Percentiles rank a stretch among this genome's conserved stretches.
These are phyloP conservation scores for Myotis planiceps DNA, from an alignment of 2,797 vertebrate species.

Conservation along the genomic window DNA sequence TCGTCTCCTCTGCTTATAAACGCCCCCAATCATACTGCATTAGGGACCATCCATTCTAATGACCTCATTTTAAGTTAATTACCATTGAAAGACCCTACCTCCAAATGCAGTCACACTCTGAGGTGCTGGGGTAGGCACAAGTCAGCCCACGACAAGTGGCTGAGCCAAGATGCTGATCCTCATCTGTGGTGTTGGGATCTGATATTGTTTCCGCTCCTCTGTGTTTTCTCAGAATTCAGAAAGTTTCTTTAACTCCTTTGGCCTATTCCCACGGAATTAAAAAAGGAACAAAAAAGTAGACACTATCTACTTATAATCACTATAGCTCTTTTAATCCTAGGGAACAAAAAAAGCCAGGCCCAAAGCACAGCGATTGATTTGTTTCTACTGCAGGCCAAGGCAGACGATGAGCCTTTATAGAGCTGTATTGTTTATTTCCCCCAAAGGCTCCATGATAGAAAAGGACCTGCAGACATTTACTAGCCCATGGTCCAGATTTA, in stretches of 20 bases:
- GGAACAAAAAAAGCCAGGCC: background rate
- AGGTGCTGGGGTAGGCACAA: background rate
- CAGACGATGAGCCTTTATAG: background rate
- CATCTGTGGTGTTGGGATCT: background rate
- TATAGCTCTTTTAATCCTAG: background rate
- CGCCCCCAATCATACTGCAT: background rate
- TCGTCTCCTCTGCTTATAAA: background rate
- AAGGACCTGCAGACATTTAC: background rate
- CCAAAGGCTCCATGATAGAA: background rate
- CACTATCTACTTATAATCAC: background rate
- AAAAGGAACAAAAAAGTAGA: background rate
- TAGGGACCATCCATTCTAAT: background rate
- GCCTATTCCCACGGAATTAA: background rate
- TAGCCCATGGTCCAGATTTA: background rate
- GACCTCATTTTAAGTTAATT: background rate
- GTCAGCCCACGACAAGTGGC: background rate
- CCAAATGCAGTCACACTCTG: background rate
- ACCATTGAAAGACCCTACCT: background rate
- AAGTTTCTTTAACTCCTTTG: background rate
- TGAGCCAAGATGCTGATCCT: background rate
- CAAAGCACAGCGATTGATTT: background rate
- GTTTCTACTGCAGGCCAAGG: background rate
- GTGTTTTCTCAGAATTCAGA: background rate
- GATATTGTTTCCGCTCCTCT: background rate
- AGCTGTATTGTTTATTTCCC: background rate